These are phyloP conservation scores for Melanerpes aurifrons DNA, from an alignment of 2,113 vertebrate genomes.

Conservation along the genomic window DNA sequence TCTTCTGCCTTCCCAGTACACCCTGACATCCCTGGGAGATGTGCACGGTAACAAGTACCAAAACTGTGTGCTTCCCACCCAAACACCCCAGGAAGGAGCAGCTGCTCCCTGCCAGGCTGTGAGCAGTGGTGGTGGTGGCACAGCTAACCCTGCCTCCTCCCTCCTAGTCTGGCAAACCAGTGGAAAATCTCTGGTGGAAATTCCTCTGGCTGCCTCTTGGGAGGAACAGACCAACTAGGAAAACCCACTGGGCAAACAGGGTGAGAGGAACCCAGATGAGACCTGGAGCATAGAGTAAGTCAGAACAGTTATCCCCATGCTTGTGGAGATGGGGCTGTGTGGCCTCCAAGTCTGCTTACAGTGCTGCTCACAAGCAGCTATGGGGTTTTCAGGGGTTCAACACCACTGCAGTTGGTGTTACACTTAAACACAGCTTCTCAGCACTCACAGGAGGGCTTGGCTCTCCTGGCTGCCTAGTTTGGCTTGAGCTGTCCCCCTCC, in stretches of 20 bases:
- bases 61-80: not conserved
- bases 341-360: accelerated
- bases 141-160: not conserved
- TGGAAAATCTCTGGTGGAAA: not conserved
- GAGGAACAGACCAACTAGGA: accelerated
- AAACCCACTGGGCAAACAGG: accelerated
- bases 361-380: not conserved
- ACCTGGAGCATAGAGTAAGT: accelerated
- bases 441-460: accelerated
- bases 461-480: not conserved
- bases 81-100: not conserved
- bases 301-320: accelerated
- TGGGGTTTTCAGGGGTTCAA: not conserved
- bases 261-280: accelerated
- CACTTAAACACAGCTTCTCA: not conserved
- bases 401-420: accelerated
- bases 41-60: not conserved
- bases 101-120: accelerated
- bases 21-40: not conserved
- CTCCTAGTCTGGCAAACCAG: not conserved
- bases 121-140: not conserved
- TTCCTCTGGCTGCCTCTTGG: not conserved
- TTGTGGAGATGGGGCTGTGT: not conserved
- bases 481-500: not conserved
- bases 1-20: not conserved